Base-by-base conservation (phyloP, 2,888 invertebrate species). In the Xiphydria camelus region DNA sequence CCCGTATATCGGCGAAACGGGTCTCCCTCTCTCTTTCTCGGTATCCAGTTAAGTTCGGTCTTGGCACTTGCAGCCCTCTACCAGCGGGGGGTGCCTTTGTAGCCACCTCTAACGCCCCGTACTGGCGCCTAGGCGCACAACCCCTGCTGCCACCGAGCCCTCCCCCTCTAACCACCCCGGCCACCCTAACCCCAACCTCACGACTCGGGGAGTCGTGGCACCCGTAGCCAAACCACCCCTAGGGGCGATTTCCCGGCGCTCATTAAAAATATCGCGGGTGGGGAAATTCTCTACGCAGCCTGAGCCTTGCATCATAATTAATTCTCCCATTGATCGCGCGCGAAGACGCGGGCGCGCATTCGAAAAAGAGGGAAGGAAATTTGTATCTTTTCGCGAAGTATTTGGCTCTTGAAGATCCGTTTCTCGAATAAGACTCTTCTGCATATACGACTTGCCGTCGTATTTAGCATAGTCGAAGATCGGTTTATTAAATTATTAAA, bases 11-110 rank as follows among this genome's bases (percentile, higher is more conserved):
- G n/a, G n/a, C n/a, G n/a, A n/a, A n/a, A n/a, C n/a, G n/a, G n/a
- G n/a, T n/a, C n/a, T n/a, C n/a, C n/a, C n/a, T n/a, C 29, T 29
- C 6, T 5, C 5, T 29, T 12, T 29, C 12, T 15, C 29, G 4
- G 14, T 29, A 29, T 12, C 29, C 29, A 14, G 29, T 29, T 29
- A 4, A 29, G 29, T 29, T 29, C 12, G 14, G 14, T 14, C 29
- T 29, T 29, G 29, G 29, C 29, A 29, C 29, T 29, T 29, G 29
- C 29, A 29, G 29, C 29, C 29, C 29, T 29, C 29, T 29, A 29
- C 15, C 29, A 29, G 29, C 29, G 15, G 29, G 29, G 29, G 29
- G 12, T 12, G 14, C 15, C 15, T 29, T 29, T 14, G 12, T 6
- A 6, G 3, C 12, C 15, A 29, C 14, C 29, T 15, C 29, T 29